A percentile compares a stretch with the other conserved stretches of the same genome.
Conservation (phyloP, 2,888 invertebrate species). For the Coenonympha arcania region DNA sequence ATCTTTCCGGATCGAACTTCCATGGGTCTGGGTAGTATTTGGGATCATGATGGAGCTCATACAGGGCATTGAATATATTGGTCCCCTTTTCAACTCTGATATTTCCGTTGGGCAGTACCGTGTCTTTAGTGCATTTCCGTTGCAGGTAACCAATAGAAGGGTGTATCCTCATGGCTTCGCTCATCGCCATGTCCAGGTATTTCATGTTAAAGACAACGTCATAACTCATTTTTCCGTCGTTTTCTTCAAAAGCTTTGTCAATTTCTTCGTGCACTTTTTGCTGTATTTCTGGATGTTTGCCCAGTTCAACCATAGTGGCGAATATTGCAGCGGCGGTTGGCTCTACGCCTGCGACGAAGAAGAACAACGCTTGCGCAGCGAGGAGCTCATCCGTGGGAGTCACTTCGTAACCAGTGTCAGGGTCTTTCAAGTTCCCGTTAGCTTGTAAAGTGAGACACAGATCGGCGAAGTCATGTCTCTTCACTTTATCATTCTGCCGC, state of each 20-base stretch:
- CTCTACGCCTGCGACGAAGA: constrained; percentile 56
- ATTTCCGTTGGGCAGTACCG: constrained; percentile 48
- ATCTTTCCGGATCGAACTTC: constrained; percentile 57
- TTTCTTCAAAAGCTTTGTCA: constrained; percentile 35
- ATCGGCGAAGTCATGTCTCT: constrained; percentile 50
- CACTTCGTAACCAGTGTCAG: constrained; percentile 39
- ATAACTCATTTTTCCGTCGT: constrained; percentile 37
- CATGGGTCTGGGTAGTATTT: constrained; percentile 58
- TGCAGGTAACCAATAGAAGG: constrained; percentile 45
- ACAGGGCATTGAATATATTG: constrained; percentile 43
- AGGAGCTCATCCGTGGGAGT: constrained; percentile 49
- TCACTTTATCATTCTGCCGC: constrained; percentile 38
- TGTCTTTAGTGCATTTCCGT: constrained; percentile 40
- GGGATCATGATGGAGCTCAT: constrained; percentile 54
- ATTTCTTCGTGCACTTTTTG: constrained; percentile 49
- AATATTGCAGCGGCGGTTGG: constrained; percentile 48
- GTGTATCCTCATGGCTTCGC: constrained; percentile 43
- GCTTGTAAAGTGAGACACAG: constrained; percentile 48
- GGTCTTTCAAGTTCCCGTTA: constrained; percentile 40
- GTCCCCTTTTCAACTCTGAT: constrained; percentile 47
- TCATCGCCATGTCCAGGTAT: constrained; percentile 46
- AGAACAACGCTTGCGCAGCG: constrained; percentile 54
- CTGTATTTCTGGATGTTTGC: constrained; percentile 44
- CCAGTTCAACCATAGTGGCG: constrained; percentile 44
- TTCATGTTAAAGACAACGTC: constrained; percentile 42